phyloP scores from a whole-genome alignment of 2,113 vertebrate genomes.

The Telmatochromis brachygnathus region DNA sequence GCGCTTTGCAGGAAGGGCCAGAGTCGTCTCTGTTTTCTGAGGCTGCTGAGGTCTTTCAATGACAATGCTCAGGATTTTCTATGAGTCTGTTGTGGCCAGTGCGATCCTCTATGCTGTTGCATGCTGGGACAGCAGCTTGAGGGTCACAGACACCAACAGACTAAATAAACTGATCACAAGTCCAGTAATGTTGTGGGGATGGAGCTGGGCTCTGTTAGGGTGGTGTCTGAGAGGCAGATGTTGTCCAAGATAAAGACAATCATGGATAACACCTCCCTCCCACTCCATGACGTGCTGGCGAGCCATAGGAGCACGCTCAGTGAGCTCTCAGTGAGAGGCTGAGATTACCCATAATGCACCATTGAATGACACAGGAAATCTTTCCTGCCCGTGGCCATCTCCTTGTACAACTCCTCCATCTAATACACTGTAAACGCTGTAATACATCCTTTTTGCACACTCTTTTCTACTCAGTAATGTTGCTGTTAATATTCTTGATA shows the following conservation, averaged over 20 bases:
- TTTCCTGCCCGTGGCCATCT: neutral
- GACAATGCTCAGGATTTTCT: no score
- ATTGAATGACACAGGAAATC: neutral
- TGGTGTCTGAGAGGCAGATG: neutral
- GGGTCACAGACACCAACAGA: no score
- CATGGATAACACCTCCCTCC: neutral
- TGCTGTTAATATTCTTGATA: neutral
- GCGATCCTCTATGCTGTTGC: no score
- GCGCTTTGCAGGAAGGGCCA: no score
- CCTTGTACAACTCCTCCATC: neutral
- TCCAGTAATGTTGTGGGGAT: neutral
- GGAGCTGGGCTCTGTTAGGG: neutral
- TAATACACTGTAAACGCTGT: neutral
- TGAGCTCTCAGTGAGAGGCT: neutral
- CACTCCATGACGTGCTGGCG: neutral
- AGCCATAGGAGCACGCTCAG: neutral
- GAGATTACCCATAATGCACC: neutral
- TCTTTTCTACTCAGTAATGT: neutral
- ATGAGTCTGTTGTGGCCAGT: no score
- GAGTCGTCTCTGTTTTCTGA: no score
- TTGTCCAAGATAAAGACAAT: neutral
- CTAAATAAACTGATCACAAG: neutral
- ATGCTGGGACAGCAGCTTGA: accelerated
- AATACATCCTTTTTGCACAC: neutral
- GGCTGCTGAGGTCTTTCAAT: no score